Percentiles rank a stretch among this genome's conserved stretches.
phyloP scores from a whole-genome alignment of 1,140 invertebrate species.

The Drosophila bocki region DNA sequence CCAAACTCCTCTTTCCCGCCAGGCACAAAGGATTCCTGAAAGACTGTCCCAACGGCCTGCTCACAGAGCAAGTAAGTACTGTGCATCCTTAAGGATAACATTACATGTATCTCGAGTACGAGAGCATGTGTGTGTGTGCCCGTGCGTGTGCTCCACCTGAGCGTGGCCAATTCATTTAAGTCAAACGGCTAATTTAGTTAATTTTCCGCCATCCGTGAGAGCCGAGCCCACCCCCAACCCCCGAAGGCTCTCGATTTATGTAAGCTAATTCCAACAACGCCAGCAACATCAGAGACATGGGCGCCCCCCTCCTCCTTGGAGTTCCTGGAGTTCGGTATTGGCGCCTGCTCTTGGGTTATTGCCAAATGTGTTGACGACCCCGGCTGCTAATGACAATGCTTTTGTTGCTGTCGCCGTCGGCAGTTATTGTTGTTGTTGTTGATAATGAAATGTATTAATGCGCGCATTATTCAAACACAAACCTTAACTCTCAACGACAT shows the following conservation, averaged over 20 bases:
- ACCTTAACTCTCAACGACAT: slow-evolving; percentile 21
- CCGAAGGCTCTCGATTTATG: slow-evolving; percentile 54
- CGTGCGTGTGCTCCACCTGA: slow-evolving; percentile 30
- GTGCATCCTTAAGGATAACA: not conserved
- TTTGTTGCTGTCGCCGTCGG: slow-evolving; percentile 47
- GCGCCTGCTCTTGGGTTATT: not conserved
- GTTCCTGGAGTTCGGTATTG: not conserved
- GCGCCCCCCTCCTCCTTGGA: not conserved
- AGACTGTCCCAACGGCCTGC: slow-evolving; percentile 95
- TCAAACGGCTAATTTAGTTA: slow-evolving; percentile 74
- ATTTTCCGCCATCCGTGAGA: slow-evolving; percentile 40
- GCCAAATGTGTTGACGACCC: slow-evolving; percentile 55
- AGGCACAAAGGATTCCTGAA: slow-evolving; percentile 98
- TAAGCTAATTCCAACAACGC: slow-evolving; percentile 51
- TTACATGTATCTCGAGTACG: not conserved
- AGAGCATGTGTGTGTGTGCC: not conserved
- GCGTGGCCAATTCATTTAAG: slow-evolving; percentile 68
- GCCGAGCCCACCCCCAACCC: too few relatives aligned
- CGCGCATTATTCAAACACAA: slow-evolving; percentile 55
- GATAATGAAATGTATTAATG: slow-evolving; percentile 80
- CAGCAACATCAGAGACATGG: slow-evolving; percentile 12
- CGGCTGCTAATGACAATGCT: slow-evolving; percentile 46
- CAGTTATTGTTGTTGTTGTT: slow-evolving; percentile 51
- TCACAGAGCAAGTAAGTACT: slow-evolving; percentile 94
- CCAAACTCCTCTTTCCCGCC: slow-evolving; percentile 61